These are phyloP conservation scores for Drosophila birchii DNA, from an alignment of 2,888 invertebrate genomes.

Conservation along the genomic window DNA sequence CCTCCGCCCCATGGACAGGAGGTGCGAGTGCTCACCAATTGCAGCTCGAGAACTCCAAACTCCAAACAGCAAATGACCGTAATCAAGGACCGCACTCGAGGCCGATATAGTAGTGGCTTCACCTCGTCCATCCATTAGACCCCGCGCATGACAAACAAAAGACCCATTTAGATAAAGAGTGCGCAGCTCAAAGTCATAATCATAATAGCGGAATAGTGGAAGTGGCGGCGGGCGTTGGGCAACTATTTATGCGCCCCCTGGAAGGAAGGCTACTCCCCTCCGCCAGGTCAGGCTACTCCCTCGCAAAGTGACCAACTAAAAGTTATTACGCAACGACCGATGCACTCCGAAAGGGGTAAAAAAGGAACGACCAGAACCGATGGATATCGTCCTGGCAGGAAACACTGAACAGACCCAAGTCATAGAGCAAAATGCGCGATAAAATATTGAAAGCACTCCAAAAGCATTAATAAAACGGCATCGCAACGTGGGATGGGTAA, in stretches of 20 bases:
- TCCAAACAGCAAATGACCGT: constrained; percentile 55
- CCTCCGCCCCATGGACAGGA: constrained; percentile 12
- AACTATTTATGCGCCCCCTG: constrained; percentile 38
- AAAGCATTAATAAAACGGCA: constrained; percentile 76
- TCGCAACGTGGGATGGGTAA: constrained; percentile 59
- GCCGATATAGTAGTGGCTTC: constrained; percentile 43
- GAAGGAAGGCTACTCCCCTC: too few relatives aligned
- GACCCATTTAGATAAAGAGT: constrained; percentile 77
- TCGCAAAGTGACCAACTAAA: constrained; percentile 64
- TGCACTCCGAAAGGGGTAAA: constrained; percentile 56
- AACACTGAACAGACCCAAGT: constrained; percentile 28
- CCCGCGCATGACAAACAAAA: constrained; percentile 62
- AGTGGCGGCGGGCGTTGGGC: constrained; percentile 25
- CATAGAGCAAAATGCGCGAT: constrained; percentile 67
- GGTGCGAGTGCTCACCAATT: constrained; percentile 29
- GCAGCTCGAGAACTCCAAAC: constrained; percentile 40
- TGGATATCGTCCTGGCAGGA: constrained; percentile 57
- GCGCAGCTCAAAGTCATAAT: constrained; percentile 65
- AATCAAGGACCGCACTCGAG: constrained; percentile 46
- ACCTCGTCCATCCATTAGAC: constrained; percentile 74
- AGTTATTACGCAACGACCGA: constrained; percentile 72
- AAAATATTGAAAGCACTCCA: constrained; percentile 79
- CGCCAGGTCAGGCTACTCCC: background rate
- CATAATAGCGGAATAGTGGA: constrained; percentile 52
- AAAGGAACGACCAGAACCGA: constrained; percentile 52